Evolutionary conservation across 2,113 vertebrate genomes (phyloP).

Genomic region (Platichthys flesus): DNA sequence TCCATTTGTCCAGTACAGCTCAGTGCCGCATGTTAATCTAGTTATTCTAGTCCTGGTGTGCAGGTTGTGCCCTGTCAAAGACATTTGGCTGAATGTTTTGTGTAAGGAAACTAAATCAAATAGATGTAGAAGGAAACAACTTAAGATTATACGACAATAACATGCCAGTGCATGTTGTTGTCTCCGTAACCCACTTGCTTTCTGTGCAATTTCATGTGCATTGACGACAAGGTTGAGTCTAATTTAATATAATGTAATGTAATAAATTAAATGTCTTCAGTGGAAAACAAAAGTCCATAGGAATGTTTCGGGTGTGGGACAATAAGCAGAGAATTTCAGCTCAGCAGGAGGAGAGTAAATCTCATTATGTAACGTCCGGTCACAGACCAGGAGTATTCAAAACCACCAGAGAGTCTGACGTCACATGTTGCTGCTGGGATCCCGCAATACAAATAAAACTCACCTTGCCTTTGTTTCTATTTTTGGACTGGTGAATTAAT

Average conservation of each 20-base stretch:
- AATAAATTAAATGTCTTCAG: not conserved
- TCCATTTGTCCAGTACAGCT: constrained; percentile 53
- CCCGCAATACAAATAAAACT: constrained; percentile 39
- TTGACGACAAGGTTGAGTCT: not conserved
- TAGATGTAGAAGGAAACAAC: not conserved
- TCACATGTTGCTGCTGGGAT: constrained; percentile 44
- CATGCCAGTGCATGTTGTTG: not conserved
- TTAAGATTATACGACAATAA: not conserved
- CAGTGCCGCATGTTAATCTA: constrained; percentile 65
- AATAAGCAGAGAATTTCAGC: constrained; percentile 11
- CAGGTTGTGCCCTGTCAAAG: constrained; percentile 20
- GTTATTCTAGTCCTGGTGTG: constrained; percentile 72
- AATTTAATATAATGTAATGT: not conserved
- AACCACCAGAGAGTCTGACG: constrained; percentile 34
- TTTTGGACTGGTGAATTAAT: not conserved
- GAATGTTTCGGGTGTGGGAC: not conserved
- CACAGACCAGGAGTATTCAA: constrained; percentile 54
- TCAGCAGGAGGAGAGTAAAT: constrained; percentile 52
- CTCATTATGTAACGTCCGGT: constrained; percentile 68
- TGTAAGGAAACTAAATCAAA: constrained; percentile 7
- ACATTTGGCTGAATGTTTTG: constrained; percentile 9
- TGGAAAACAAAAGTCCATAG: not conserved
- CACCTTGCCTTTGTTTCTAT: constrained; percentile 11
- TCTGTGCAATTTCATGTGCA: not conserved
- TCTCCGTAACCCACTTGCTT: not conserved